phyloP scores from a whole-genome alignment of 1,140 invertebrate species.

The Drosophila funebris region DNA sequence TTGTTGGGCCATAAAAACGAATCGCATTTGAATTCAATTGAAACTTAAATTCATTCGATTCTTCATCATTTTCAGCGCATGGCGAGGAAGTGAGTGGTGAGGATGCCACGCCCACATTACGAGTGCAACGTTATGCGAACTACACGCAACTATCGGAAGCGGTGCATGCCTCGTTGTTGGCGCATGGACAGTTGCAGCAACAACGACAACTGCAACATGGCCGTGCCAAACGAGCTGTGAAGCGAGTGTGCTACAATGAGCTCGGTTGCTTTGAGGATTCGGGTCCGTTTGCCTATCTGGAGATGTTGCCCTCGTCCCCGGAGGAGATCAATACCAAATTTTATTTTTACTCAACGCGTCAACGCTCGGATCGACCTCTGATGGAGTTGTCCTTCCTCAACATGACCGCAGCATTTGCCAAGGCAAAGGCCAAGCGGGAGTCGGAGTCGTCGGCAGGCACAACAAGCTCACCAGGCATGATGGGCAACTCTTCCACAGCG shows the following conservation, averaged over 20 bases:
- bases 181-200: slow-evolving; percentile 51
- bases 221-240: slow-evolving; percentile 86
- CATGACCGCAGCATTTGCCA: slow-evolving; percentile 85
- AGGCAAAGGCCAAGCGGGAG: slow-evolving; percentile 54
- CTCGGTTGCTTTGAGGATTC: slow-evolving; percentile 97
- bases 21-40: not conserved
- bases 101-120: slow-evolving; percentile 26
- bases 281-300: slow-evolving; percentile 95
- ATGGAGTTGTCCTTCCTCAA: slow-evolving; percentile 88
- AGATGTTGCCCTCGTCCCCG: slow-evolving; percentile 94
- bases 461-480: slow-evolving; percentile 1
- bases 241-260: slow-evolving; percentile 94
- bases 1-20: slow-evolving; percentile 4
- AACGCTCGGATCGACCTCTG: slow-evolving; percentile 87
- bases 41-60: not conserved
- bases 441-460: slow-evolving; percentile 23
- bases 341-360: slow-evolving; percentile 87
- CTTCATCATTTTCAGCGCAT: slow-evolving; percentile 27
- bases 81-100: slow-evolving; percentile 45
- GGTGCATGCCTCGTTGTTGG: slow-evolving; percentile 59
- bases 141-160: slow-evolving; percentile 64
- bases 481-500: not conserved
- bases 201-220: slow-evolving; percentile 35
- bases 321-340: slow-evolving; percentile 94
- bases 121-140: slow-evolving; percentile 28